Evolutionary conservation across 1,140 invertebrate genomes (phyloP).

Genomic region (Dendrolimus punctatus): DNA sequence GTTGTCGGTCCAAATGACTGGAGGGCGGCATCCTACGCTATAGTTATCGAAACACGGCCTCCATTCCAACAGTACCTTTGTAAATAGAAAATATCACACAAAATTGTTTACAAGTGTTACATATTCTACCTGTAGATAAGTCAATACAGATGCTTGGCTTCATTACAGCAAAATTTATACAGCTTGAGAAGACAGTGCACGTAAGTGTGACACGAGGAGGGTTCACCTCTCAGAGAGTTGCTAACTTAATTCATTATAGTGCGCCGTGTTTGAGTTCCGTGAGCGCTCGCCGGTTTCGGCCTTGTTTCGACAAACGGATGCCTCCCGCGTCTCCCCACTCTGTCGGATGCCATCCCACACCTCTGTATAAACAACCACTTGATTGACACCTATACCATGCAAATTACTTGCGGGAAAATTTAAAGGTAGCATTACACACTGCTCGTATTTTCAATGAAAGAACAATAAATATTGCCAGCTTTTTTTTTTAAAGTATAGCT

Average conservation of each 20-base stretch:
- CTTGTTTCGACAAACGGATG: conserved; percentile 27
- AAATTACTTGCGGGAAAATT: conserved; percentile 19
- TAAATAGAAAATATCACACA: too few relatives aligned
- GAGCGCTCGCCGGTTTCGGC: conserved; percentile 26
- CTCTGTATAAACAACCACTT: conserved; percentile 24
- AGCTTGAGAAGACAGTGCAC: conserved; percentile 22
- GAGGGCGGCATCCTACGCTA: too few relatives aligned
- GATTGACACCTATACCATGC: conserved; percentile 33
- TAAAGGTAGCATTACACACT: conserved; percentile 10
- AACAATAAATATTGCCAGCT: too few relatives aligned
- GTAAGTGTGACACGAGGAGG: conserved; percentile 40
- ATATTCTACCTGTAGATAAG: too few relatives aligned
- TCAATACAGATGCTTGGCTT: too few relatives aligned
- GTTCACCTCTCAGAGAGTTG: conserved; percentile 29
- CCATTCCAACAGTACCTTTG: too few relatives aligned
- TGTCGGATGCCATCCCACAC: conserved; percentile 4
- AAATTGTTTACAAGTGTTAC: too few relatives aligned
- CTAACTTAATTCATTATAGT: conserved; percentile 64
- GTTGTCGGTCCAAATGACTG: too few relatives aligned
- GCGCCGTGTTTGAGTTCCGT: conserved; percentile 49
- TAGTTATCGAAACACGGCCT: too few relatives aligned
- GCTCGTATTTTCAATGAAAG: neutral
- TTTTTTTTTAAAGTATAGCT: neutral
- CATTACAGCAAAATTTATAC: conserved; percentile 18
- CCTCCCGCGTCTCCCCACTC: conserved; percentile 2